phyloP scores from a whole-genome alignment of 2,797 vertebrate genomes.

The Platalea minor region DNA sequence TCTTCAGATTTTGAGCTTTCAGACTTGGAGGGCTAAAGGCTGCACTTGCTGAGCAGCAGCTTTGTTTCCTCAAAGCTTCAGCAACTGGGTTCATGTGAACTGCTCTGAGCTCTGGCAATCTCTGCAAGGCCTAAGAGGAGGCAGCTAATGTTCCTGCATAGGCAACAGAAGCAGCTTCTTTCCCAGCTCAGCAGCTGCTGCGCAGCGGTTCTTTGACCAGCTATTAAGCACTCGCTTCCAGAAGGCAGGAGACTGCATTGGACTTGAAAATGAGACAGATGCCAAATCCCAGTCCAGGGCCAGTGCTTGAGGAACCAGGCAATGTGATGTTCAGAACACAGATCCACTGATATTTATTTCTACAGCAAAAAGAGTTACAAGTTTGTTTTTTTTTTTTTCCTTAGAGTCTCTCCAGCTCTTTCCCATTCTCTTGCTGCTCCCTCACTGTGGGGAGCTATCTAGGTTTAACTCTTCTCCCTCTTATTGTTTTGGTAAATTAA shows the following conservation, averaged over 20 bases:
- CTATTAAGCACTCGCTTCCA: neutral
- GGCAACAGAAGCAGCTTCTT: conserved; percentile 10
- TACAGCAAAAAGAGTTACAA: neutral
- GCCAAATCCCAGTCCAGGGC: conserved; percentile 1
- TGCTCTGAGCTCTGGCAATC: neutral
- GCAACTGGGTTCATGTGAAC: neutral
- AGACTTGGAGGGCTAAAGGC: neutral
- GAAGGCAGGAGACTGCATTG: neutral
- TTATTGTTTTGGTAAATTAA: neutral
- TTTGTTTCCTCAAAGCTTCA: neutral
- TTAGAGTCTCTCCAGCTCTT: neutral
- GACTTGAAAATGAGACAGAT: neutral
- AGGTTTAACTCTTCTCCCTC: neutral
- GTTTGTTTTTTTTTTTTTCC: neutral
- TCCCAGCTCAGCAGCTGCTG: conserved; percentile 10
- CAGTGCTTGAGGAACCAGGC: neutral
- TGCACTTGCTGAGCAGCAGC: neutral
- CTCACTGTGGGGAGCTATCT: neutral
- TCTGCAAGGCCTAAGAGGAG: neutral
- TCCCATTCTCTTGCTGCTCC: neutral
- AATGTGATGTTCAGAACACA: neutral
- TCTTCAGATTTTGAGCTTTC: neutral
- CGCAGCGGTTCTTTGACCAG: neutral
- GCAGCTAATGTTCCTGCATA: neutral
- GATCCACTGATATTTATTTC: neutral